Conservation (phyloP, 2,888 invertebrate species). For the Amphipyra berbera region DNA sequence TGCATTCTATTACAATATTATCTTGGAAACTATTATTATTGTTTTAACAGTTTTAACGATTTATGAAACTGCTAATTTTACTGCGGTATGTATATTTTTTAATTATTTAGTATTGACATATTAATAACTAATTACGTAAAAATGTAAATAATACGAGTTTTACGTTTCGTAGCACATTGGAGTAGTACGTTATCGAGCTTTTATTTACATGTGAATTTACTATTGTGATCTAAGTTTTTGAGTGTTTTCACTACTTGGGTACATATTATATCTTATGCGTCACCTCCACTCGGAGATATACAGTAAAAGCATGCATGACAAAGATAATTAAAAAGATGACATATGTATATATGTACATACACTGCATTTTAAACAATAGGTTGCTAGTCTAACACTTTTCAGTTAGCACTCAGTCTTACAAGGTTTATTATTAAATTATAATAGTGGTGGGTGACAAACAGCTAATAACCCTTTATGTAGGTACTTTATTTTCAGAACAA, state of each 20-base stretch:
- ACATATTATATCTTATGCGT: background rate
- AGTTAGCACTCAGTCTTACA: too few relatives aligned
- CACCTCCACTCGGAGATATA: too few relatives aligned
- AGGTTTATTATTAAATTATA: too few relatives aligned
- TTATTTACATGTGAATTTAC: too few relatives aligned
- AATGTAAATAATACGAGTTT: background rate
- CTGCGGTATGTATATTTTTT: background rate
- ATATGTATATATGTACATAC: too few relatives aligned
- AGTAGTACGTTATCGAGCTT: background rate
- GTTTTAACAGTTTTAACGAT: background rate
- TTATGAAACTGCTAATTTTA: background rate
- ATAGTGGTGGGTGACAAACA: too few relatives aligned
- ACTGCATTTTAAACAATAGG: too few relatives aligned
- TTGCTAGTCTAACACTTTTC: too few relatives aligned
- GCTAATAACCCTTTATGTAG: too few relatives aligned
- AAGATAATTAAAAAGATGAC: too few relatives aligned
- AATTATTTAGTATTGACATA: background rate
- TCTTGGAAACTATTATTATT: background rate
- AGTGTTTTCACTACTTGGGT: background rate
- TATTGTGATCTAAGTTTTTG: background rate
- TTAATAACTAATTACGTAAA: background rate
- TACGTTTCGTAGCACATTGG: background rate
- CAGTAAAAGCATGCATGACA: too few relatives aligned
- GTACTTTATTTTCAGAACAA: too few relatives aligned
- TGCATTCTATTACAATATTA: conserved; percentile 19